A percentile compares a stretch with the other conserved stretches of the same genome.
These are phyloP conservation scores for Pyxicephalus adspersus DNA, from an alignment of 2,113 vertebrate species.

Conservation along the genomic window DNA sequence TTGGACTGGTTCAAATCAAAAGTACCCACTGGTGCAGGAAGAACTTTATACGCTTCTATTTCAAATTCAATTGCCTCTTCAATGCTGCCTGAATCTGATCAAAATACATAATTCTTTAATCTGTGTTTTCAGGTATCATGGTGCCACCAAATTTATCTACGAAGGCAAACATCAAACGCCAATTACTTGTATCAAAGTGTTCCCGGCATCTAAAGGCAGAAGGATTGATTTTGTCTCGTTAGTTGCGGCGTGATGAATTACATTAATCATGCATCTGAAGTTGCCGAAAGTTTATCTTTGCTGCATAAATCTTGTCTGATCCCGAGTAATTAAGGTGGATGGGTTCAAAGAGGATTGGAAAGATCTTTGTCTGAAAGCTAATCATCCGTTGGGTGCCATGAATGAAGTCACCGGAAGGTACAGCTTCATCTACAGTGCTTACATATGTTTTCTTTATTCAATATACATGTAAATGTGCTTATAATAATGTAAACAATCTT, in stretches of 20 bases:
- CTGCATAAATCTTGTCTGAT: constrained; percentile 44
- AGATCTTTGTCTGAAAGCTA: constrained; percentile 35
- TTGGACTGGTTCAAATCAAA: too few relatives aligned
- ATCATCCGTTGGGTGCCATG: constrained; percentile 20
- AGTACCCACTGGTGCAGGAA: too few relatives aligned
- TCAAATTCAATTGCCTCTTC: neutral
- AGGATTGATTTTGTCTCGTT: constrained; percentile 53
- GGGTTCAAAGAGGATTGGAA: constrained; percentile 24
- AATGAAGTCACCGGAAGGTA: neutral
- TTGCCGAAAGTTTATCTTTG: constrained; percentile 47
- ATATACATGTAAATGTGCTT: too few relatives aligned
- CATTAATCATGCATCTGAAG: constrained; percentile 56
- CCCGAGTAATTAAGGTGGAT: constrained; percentile 43
- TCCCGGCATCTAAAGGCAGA: constrained; percentile 43
- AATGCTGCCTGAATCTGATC: neutral
- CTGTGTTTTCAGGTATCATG: neutral
- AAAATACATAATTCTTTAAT: neutral
- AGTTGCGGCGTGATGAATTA: constrained; percentile 52
- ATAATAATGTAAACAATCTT: too few relatives aligned
- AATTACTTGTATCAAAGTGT: constrained; percentile 43
- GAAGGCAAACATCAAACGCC: constrained; percentile 28
- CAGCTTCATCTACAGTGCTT: neutral
- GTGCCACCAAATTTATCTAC: constrained; percentile 22
- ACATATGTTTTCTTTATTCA: too few relatives aligned
- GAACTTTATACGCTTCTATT: too few relatives aligned